Conservation (phyloP, 2,113 vertebrate genomes). For the Cepphus grylle region DNA sequence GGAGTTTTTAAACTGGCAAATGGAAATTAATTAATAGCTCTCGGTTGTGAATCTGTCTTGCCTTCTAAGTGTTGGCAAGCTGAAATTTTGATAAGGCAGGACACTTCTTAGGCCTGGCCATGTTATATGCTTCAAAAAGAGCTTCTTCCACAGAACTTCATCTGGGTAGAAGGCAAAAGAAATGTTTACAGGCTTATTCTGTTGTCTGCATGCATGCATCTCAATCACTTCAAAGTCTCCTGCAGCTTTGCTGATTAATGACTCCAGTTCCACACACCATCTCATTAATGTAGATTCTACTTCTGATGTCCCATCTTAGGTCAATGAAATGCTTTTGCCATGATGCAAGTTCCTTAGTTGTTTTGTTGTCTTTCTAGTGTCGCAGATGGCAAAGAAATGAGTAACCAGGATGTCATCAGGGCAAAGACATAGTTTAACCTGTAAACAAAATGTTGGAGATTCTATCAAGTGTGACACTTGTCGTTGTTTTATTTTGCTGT, state of each 20-base stretch:
- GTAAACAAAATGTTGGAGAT: neutral
- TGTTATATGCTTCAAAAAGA: neutral
- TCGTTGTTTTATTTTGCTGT: neutral
- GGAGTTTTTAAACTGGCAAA: neutral
- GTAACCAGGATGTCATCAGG: neutral
- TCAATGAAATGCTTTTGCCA: neutral
- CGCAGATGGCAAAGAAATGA: neutral
- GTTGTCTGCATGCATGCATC: neutral
- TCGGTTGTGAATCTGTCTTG: neutral
- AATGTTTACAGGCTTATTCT: neutral
- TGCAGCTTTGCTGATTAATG: neutral
- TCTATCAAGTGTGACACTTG: neutral
- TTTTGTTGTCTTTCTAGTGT: neutral
- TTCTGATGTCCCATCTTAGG: neutral
- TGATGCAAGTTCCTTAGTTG: neutral
- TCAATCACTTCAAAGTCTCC: rapidly evolving
- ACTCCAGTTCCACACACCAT: neutral
- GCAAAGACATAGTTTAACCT: neutral
- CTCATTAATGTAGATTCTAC: neutral
- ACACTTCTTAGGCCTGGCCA: neutral
- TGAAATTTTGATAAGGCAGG: neutral
- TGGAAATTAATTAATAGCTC: neutral
- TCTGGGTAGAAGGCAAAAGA: neutral
- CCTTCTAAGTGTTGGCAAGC: neutral
- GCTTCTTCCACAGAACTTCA: neutral